Percentiles rank a stretch among this genome's conserved stretches.
These are phyloP conservation scores for Myiopsitta monachus DNA, from an alignment of 2,113 vertebrate species.

Conservation along the genomic window DNA sequence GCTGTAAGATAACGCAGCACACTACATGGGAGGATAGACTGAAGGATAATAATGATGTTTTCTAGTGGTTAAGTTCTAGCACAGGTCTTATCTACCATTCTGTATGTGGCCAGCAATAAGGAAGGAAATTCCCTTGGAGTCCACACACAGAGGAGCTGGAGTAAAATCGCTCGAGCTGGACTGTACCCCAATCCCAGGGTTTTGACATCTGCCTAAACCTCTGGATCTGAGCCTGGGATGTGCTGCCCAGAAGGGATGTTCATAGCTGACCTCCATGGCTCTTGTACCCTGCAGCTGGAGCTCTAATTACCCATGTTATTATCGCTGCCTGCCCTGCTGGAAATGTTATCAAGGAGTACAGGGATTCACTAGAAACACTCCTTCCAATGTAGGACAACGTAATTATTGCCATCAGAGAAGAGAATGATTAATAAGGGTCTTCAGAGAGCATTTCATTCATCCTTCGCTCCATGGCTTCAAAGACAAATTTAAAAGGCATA, in stretches of 20 bases:
- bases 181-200: neutral
- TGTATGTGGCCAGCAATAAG: neutral
- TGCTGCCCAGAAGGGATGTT: neutral
- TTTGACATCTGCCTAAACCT: neutral
- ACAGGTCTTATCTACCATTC: neutral
- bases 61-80: neutral
- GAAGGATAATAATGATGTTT: neutral
- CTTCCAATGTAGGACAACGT: neutral
- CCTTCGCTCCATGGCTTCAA: neutral
- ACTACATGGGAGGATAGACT: neutral
- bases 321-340: neutral
- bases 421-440: constrained; percentile 51
- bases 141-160: neutral
- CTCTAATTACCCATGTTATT: constrained; percentile 21
- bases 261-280: neutral
- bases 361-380: neutral
- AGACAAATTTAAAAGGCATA: constrained; percentile 64
- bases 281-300: neutral
- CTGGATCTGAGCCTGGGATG: neutral
- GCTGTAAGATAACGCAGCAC: neutral
- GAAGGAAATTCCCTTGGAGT: neutral
- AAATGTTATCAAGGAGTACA: neutral
- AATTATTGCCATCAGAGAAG: constrained; percentile 54
- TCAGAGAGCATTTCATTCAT: constrained; percentile 20
- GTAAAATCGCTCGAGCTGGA: neutral